Evolutionary conservation across 1,140 invertebrate species (phyloP), one percentile per base, ranked within the genome.

Genomic region (Drosophila willistoni): DNA sequence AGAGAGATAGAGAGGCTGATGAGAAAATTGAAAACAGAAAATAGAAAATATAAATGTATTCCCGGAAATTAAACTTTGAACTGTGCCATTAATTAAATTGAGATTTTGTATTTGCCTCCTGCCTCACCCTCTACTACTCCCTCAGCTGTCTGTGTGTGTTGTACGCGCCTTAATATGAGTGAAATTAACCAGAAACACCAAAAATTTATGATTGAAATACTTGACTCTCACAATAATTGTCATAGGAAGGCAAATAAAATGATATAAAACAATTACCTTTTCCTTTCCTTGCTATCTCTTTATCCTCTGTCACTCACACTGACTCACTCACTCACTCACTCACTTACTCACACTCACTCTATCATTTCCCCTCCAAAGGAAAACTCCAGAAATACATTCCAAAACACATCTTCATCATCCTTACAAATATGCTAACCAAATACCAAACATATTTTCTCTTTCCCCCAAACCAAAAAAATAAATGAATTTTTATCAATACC

Each of bases 371-470:
- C 57, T 64, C 51, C 66, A 42, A 63, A 81, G 67, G 64, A 1
- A 14, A 47, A 47, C 17, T 29, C 29, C 29, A 29, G 29, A 29
- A 36, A 36, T 36, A 36, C 44, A 51, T 44, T 14, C 25, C 67
- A 41, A 36, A 70, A 62, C 61, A 64, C 86, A 85, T 76, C 71
- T 68, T 68, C 84, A 84, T 55, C 74, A 76, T 75, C 71, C 79
- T 81, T 86, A 77, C 65, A 67, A 80, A 69, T 75, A 82, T 82
- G 79, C 86, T 90, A 90, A 90, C 82, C 79, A 71, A 75, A 83
- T 72, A 90, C 79, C 82, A 90, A 78, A 90, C 68, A 86, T 86
- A 90, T 90, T 90, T 90, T 90, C 82, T 83, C 65, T 84, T 90
- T 79, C 47, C 63, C 36, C 64, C 29, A 29, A 29, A 29, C 29